These are phyloP conservation scores for Oreocharis arfaki DNA, from an alignment of 2,113 vertebrate genomes.

Conservation along the genomic window DNA sequence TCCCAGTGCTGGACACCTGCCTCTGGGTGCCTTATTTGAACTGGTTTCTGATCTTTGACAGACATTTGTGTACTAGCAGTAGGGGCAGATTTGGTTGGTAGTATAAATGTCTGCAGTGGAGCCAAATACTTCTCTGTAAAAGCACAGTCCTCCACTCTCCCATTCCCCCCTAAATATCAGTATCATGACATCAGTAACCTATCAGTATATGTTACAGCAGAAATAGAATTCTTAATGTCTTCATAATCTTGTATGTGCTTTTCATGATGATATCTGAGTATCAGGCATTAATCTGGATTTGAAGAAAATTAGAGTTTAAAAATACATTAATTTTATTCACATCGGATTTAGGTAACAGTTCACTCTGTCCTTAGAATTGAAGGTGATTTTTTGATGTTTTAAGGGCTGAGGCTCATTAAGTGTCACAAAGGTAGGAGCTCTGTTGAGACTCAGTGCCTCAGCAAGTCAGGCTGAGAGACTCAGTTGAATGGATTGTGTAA, in stretches of 20 bases:
- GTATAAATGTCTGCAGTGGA: background rate
- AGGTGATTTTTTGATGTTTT: background rate
- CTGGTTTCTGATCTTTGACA: background rate
- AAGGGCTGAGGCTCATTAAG: background rate
- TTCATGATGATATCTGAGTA: background rate
- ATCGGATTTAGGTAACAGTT: background rate
- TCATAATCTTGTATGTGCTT: background rate
- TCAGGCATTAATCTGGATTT: background rate
- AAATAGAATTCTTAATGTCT: background rate
- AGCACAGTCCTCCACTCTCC: background rate
- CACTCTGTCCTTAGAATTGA: background rate
- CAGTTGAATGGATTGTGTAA: background rate
- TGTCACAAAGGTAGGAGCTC: background rate
- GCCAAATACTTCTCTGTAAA: background rate
- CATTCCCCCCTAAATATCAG: background rate
- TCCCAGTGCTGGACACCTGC: background rate
- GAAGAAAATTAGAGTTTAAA: background rate
- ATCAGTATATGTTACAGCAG: background rate
- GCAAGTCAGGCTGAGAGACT: background rate
- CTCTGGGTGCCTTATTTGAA: background rate
- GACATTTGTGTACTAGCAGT: background rate
- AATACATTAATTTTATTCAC: background rate
- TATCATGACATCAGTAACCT: background rate
- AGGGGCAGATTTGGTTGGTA: background rate
- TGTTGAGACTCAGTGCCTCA: background rate